These are phyloP conservation scores for Sula dactylatra DNA, from an alignment of 2,113 vertebrate species.

Conservation along the genomic window DNA sequence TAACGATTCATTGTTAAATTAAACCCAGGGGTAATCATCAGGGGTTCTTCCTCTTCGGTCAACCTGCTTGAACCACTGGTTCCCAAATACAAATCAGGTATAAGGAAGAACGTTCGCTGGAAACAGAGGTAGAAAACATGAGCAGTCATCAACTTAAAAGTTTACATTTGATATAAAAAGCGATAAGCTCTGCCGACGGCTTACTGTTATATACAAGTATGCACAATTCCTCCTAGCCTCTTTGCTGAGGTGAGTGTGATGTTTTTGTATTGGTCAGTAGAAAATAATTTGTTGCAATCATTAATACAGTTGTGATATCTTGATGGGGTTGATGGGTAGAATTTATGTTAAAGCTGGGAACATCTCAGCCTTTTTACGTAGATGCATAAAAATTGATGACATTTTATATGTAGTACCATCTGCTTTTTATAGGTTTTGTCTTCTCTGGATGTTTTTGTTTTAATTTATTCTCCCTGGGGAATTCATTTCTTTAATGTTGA, in stretches of 20 bases:
- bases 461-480: constrained; percentile 15
- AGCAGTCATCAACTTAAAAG: not conserved
- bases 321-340: not conserved
- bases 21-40: not conserved
- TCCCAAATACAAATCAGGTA: not conserved
- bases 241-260: not conserved
- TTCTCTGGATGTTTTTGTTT: constrained; percentile 5
- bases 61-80: not conserved
- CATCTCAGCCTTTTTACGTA: not conserved
- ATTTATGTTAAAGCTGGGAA: not conserved
- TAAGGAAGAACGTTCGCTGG: not conserved
- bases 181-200: not conserved
- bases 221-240: not conserved
- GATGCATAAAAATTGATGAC: not conserved
- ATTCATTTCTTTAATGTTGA: constrained; percentile 9
- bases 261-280: not conserved
- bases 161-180: not conserved
- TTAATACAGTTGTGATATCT: not conserved
- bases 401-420: constrained; percentile 13
- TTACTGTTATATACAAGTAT: not conserved
- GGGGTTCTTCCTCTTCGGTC: not conserved
- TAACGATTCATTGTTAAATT: not conserved
- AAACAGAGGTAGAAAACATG: not conserved
- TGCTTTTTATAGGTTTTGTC: constrained; percentile 22
- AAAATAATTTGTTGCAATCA: not conserved